A percentile compares a stretch with the other conserved stretches of the same genome.
phyloP scores from a whole-genome alignment of 2,113 vertebrate species.

The Butorides virescens region DNA sequence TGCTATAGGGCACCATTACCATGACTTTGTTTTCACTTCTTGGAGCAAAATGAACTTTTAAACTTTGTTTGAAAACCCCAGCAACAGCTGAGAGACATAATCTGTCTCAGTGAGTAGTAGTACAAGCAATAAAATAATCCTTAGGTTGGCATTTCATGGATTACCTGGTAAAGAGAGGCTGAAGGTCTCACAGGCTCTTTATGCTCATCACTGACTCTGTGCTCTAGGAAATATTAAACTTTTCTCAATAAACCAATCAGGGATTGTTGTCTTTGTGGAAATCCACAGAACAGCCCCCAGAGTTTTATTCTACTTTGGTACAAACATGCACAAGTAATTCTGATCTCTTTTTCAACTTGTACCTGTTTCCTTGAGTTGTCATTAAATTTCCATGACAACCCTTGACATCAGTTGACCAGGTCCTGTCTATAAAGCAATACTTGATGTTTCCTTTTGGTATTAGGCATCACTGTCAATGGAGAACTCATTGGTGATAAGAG shows the following conservation, averaged over 20 bases:
- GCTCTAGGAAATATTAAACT: not conserved
- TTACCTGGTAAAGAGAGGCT: not conserved
- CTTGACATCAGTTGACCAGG: not conserved
- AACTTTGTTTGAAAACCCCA: not conserved
- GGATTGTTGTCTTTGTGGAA: not conserved
- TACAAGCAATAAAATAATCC: not conserved
- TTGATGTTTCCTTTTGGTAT: not conserved
- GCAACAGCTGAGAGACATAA: not conserved
- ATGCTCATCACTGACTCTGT: not conserved
- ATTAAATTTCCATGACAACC: not conserved
- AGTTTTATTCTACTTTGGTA: not conserved
- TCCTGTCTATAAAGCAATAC: not conserved
- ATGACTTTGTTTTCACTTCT: not conserved
- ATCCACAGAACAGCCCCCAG: not conserved
- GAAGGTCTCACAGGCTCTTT: not conserved
- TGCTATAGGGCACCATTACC: not conserved
- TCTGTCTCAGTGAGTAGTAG: not conserved
- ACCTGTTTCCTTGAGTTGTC: not conserved
- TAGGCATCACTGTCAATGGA: constrained; percentile 90
- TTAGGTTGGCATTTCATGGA: not conserved
- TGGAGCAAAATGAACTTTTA: not conserved
- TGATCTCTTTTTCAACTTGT: not conserved
- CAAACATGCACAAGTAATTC: not conserved
- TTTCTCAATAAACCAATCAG: not conserved
- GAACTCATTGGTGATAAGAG: constrained; percentile 88